Base-by-base conservation (phyloP, 2,797 vertebrate species). In the Betta splendens region DNA sequence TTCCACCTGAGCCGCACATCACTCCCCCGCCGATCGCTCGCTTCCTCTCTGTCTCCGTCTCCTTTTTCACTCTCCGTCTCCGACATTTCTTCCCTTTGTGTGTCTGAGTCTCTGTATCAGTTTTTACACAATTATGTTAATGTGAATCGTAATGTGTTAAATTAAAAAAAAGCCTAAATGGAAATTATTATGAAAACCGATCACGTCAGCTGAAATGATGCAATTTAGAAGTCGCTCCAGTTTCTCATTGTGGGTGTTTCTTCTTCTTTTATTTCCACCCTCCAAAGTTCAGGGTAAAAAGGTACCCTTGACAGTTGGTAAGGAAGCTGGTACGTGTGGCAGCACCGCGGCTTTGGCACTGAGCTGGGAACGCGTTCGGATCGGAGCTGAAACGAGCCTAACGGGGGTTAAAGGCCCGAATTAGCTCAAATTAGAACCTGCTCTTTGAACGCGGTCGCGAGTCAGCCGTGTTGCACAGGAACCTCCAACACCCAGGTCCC, bases 241-340 rank as follows among this genome's bases (percentile, higher is more conserved):
- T 20, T 31, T 26, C 31, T 20, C 16, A 15, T 17, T 6, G 7
- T 9, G 21, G n/a, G 5, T 23, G 37, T 31, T 17, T 33, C 59
- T 35, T 9, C 50, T 53, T 31, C 26, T 29, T 61, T 47, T 36
- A 20, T 16, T 33, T 55, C 9, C 25, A 33, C n/a, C 23, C 17
- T 58, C 11, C 11, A 21, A 26, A 42, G 54, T 42, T 33, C 46
- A 2, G 12, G 18, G 40, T 22, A 46, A 46, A 72, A 75, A 49
- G 58, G 73, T 50, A 54, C 29, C 45, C 42, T n/a, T 16, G 65
- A 77, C 68, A 77, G 65, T 64, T 72, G 75, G 50, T 69, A 46
- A 61, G 29, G 53, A 48, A 68, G 61, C 65, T 42, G 20, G 33
- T 23, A 12, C 10, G 51, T 36, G 61, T 72, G 64, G 42, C 15